Evolutionary conservation across 2,113 vertebrate genomes (phyloP).

Genomic region (Eulacestoma nigropectus): DNA sequence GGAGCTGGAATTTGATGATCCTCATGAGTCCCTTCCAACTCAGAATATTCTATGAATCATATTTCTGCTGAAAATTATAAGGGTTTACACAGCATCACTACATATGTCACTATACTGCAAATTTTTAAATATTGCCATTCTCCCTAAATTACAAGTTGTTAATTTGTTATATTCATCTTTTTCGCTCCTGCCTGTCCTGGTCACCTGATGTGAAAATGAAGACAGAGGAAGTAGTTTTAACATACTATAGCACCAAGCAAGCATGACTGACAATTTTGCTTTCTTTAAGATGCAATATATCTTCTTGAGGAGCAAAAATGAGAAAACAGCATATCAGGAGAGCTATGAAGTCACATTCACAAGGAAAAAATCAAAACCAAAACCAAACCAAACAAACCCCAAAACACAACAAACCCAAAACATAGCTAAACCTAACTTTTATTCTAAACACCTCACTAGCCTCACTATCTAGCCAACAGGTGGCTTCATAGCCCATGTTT

Average conservation of each 20-base stretch:
- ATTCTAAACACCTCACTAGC: not conserved
- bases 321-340: not conserved
- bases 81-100: not conserved
- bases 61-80: not conserved
- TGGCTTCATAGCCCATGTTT: not conserved
- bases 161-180: not conserved
- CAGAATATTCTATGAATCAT: not conserved
- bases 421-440: not conserved
- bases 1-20: not conserved
- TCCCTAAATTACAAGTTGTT: not conserved
- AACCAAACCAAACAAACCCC: not conserved
- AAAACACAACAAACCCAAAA: not conserved
- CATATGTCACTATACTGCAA: not conserved
- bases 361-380: not conserved
- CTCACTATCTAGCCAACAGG: not conserved
- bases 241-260: not conserved
- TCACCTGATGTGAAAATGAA: not conserved
- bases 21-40: not conserved
- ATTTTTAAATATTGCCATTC: not conserved
- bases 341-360: not conserved
- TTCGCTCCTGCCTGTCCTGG: not conserved
- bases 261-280: not conserved
- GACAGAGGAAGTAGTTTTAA: not conserved
- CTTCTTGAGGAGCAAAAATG: not conserved
- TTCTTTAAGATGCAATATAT: not conserved